phyloP scores from a whole-genome alignment of 1,140 invertebrate species.

The Apolygus lucorum region DNA sequence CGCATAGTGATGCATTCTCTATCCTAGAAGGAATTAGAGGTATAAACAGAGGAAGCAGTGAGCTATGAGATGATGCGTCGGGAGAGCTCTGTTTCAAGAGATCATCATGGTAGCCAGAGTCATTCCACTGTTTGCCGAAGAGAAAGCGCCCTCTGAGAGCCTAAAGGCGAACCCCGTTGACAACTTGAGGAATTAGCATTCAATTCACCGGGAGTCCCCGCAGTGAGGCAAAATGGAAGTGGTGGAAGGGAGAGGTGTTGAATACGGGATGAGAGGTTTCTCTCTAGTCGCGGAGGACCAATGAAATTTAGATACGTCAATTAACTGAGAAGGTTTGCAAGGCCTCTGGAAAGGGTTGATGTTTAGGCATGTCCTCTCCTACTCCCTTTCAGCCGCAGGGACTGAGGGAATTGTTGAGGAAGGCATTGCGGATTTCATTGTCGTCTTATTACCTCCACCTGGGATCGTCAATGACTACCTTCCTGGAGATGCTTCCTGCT shows the following conservation, averaged over 20 bases:
- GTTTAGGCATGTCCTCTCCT: neutral
- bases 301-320: neutral
- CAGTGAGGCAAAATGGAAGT: neutral
- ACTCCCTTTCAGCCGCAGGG: neutral
- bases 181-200: neutral
- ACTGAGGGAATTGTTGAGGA: neutral
- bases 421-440: neutral
- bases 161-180: neutral
- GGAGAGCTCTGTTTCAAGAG: too few relatives aligned
- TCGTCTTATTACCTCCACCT: too few relatives aligned
- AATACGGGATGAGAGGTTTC: neutral
- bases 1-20: too few relatives aligned
- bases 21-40: too few relatives aligned
- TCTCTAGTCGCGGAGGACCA: too few relatives aligned
- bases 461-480: too few relatives aligned
- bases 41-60: too few relatives aligned
- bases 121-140: too few relatives aligned
- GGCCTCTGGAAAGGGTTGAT: neutral
- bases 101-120: too few relatives aligned
- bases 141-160: too few relatives aligned
- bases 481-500: too few relatives aligned
- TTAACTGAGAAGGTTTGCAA: neutral
- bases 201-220: neutral
- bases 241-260: neutral
- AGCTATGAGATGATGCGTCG: too few relatives aligned